These are phyloP conservation scores for Parus major DNA, from an alignment of 2,113 vertebrate genomes.

Conservation along the genomic window DNA sequence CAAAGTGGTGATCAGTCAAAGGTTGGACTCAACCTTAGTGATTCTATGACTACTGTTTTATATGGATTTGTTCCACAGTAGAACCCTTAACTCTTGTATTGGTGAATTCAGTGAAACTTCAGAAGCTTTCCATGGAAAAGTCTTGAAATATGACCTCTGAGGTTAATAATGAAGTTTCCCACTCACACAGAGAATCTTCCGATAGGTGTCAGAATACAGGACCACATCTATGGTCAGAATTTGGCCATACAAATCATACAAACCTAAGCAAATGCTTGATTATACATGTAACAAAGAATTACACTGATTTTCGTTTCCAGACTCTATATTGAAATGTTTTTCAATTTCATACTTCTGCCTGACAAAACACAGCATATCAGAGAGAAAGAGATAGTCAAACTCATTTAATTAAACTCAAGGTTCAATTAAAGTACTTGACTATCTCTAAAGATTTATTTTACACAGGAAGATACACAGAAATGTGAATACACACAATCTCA, in stretches of 20 bases:
- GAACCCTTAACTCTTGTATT: background rate
- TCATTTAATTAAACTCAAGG: slow-evolving; percentile 4
- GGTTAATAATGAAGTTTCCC: background rate
- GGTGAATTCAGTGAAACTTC: background rate
- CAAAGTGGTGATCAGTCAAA: background rate
- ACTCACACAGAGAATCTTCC: background rate
- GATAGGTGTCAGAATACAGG: background rate
- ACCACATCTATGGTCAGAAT: background rate
- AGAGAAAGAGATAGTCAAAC: background rate
- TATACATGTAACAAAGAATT: background rate
- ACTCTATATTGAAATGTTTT: background rate
- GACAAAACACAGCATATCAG: background rate
- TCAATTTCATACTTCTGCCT: background rate
- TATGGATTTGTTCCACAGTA: background rate
- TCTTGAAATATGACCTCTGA: background rate
- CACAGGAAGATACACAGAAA: background rate
- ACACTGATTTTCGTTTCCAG: background rate
- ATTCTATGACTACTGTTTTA: background rate
- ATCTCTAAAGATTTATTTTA: background rate
- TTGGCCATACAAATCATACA: background rate
- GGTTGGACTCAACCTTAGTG: background rate
- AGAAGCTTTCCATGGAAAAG: background rate
- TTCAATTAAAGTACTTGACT: background rate
- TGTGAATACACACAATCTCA: background rate
- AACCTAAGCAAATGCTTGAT: background rate